Conservation (phyloP, 1,140 invertebrate genomes). For the Papilio polytes region DNA sequence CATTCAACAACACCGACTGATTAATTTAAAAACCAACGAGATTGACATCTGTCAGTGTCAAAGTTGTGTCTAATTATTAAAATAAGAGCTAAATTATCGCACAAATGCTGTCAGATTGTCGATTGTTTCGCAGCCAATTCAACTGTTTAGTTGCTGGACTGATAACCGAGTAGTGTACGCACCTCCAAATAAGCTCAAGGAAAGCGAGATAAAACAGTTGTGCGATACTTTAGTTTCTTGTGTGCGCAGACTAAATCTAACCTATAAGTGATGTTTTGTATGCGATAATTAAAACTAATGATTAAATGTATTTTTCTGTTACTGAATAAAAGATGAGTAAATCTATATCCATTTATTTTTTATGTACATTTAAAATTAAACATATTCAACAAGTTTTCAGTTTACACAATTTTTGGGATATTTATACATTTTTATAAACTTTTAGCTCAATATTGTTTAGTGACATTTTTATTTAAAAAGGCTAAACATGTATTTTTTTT, state of each 20-base stretch:
- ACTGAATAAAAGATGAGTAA: neutral
- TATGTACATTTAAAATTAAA: conserved; percentile 36
- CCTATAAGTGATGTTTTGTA: neutral
- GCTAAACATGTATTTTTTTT: neutral
- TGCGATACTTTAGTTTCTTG: too few relatives aligned
- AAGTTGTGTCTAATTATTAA: neutral
- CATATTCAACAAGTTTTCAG: conserved; percentile 34
- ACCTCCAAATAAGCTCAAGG: too few relatives aligned
- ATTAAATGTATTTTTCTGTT: neutral
- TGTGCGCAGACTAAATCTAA: too few relatives aligned
- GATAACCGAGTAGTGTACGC: too few relatives aligned
- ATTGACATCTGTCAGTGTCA: neutral
- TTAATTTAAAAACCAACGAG: neutral
- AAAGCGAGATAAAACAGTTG: too few relatives aligned
- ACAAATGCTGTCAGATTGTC: too few relatives aligned
- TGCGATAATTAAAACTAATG: neutral
- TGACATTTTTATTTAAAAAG: neutral
- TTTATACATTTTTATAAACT: conserved; percentile 14
- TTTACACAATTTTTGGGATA: conserved; percentile 37
- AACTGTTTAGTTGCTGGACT: too few relatives aligned
- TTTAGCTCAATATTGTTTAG: conserved; percentile 15
- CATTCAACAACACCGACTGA: conserved; percentile 27
- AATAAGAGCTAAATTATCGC: neutral
- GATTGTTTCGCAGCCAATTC: too few relatives aligned
- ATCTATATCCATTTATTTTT: conserved; percentile 33